phyloP scores from a whole-genome alignment of 2,797 vertebrate species.

The Ceryle rudis region DNA sequence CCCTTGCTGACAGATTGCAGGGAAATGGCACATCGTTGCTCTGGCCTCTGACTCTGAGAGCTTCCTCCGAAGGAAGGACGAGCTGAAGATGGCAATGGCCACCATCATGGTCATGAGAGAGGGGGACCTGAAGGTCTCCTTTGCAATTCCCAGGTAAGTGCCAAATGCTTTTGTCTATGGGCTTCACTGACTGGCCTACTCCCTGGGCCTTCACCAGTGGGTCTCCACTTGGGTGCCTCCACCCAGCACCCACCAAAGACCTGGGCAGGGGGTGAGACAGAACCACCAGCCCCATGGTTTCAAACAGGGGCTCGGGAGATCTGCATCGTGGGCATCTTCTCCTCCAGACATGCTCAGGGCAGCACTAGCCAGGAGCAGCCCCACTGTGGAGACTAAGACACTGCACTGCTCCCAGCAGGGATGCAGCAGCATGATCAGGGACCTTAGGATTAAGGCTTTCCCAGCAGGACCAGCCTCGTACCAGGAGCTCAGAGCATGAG shows the following conservation, averaged over 20 bases:
- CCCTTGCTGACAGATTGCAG: not conserved
- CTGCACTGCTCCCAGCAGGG: not conserved
- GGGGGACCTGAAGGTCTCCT: not conserved
- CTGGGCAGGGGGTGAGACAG: not conserved
- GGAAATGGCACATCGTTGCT: slow-evolving; percentile 40
- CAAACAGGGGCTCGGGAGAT: not conserved
- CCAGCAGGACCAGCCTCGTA: not conserved
- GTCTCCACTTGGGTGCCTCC: not conserved
- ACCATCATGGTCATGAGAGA: not conserved
- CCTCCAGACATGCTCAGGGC: not conserved
- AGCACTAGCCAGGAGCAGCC: not conserved
- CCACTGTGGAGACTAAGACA: not conserved
- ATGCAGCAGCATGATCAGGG: not conserved
- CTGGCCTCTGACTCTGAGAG: not conserved
- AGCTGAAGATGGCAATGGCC: slow-evolving; percentile 21
- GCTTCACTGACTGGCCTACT: not conserved
- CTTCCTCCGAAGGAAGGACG: not conserved
- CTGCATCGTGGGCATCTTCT: fast-evolving
- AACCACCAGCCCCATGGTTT: not conserved
- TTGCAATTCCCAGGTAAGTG: slow-evolving; percentile 43
- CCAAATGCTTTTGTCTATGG: not conserved
- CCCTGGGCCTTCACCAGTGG: not conserved
- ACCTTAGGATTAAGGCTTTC: not conserved
- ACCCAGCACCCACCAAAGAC: not conserved
- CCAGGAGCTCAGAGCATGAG: not conserved